Percentiles rank a stretch among this genome's conserved stretches.
Evolutionary conservation across 2,797 vertebrate genomes (phyloP).

Genomic region (Parauchenoglanis punctatus): DNA sequence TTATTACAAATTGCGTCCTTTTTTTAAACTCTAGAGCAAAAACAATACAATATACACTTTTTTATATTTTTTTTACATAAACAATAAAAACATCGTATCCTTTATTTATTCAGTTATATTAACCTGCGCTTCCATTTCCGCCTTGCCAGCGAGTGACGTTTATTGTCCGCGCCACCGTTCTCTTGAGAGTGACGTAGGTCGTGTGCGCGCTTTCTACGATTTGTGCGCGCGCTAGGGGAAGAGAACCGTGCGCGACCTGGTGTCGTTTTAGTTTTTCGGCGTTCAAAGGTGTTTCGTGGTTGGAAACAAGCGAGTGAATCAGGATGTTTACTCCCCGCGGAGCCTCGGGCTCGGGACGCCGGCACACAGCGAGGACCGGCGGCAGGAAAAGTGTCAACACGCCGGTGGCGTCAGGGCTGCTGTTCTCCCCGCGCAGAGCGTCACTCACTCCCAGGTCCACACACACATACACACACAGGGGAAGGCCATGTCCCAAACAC

Average conservation of each 20-base stretch:
- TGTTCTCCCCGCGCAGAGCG: slow-evolving; percentile 75
- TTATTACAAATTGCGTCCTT: background rate
- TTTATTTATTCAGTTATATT: background rate
- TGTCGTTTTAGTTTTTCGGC: background rate
- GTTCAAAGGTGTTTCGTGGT: background rate
- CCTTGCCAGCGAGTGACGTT: background rate
- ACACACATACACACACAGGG: background rate
- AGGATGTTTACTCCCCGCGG: slow-evolving; percentile 74
- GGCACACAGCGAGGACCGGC: slow-evolving; percentile 64
- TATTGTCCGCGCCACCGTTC: background rate
- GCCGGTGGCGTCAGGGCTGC: slow-evolving; percentile 55
- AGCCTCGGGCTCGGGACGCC: slow-evolving; percentile 67
- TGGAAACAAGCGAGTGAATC: background rate
- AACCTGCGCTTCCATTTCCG: background rate
- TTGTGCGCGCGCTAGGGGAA: slow-evolving; percentile 5
- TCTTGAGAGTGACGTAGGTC: background rate
- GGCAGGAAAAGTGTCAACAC: slow-evolving; percentile 69
- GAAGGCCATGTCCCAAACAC: background rate
- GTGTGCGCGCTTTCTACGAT: background rate
- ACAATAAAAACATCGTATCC: background rate
- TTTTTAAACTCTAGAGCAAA: background rate
- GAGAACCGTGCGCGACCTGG: background rate
- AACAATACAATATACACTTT: background rate
- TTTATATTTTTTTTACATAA: background rate
- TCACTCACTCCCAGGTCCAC: slow-evolving; percentile 67